Evolutionary conservation across 2,113 vertebrate species (phyloP).

Genomic region (Fulmarus glacialis): DNA sequence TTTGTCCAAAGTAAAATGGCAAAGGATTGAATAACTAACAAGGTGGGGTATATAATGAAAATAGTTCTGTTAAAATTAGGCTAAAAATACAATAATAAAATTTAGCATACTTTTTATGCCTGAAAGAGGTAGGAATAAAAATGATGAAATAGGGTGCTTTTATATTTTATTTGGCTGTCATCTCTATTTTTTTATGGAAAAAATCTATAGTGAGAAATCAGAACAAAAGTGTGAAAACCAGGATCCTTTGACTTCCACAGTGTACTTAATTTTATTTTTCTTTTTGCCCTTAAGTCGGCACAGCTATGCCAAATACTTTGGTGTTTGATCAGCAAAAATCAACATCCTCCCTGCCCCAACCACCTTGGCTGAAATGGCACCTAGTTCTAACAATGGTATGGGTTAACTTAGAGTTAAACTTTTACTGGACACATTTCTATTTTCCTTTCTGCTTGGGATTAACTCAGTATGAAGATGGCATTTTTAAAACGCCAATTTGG

Average conservation of each 20-base stretch:
- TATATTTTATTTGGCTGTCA: not conserved
- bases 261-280: not conserved
- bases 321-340: not conserved
- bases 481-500: not conserved
- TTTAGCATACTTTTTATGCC: too few relatives aligned
- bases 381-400: not conserved
- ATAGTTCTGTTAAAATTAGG: not conserved
- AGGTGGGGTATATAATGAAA: not conserved
- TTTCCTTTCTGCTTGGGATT: not conserved
- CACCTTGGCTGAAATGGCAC: not conserved
- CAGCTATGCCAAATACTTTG: too few relatives aligned
- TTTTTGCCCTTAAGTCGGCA: not conserved
- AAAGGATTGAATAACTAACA: not conserved
- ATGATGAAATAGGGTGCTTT: not conserved
- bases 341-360: not conserved
- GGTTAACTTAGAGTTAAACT: not conserved
- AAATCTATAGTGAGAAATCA: not conserved
- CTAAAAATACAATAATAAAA: not conserved
- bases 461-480: not conserved
- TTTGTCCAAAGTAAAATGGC: not conserved
- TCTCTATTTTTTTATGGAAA: too few relatives aligned
- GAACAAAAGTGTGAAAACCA: not conserved
- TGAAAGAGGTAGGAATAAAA: not conserved
- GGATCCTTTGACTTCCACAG: not conserved
- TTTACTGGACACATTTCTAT: rapidly evolving